phyloP scores from a whole-genome alignment of 2,797 vertebrate genomes.

The Neosilurus hyrtlii region DNA sequence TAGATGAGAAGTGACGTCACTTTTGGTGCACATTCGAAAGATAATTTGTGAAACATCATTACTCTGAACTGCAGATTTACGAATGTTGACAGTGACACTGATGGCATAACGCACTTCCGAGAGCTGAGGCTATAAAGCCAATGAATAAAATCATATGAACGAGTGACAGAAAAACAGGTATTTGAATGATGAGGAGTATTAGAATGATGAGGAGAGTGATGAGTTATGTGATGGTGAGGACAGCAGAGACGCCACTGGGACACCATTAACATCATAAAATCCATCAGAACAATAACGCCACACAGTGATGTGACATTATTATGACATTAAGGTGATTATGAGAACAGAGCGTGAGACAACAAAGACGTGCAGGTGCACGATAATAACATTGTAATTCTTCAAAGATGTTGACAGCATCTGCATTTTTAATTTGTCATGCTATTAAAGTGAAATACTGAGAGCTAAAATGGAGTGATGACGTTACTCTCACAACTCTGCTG shows the following conservation, averaged over 20 bases:
- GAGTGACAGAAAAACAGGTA: background rate
- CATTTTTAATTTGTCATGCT: background rate
- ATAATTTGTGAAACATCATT: background rate
- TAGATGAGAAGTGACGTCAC: background rate
- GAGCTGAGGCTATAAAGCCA: background rate
- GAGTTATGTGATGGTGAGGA: slow-evolving; percentile 8
- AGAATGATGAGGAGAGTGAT: background rate
- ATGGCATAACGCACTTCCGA: background rate
- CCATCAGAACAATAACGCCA: background rate
- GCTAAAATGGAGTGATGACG: background rate
- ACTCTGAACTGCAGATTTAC: background rate
- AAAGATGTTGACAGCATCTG: background rate
- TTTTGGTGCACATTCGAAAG: background rate
- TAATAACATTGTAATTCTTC: background rate
- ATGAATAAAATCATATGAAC: background rate
- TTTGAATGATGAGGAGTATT: background rate
- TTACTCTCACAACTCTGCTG: background rate
- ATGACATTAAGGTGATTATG: slow-evolving; percentile 1
- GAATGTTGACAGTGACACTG: too few species aligned
- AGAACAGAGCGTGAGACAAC: background rate
- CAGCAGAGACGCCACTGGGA: slow-evolving; percentile 5
- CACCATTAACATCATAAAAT: background rate
- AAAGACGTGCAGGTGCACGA: background rate
- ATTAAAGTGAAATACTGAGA: background rate
- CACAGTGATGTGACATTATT: background rate